These are phyloP conservation scores for Gymnocheta viridis DNA, from an alignment of 2,888 invertebrate genomes.

Conservation along the genomic window DNA sequence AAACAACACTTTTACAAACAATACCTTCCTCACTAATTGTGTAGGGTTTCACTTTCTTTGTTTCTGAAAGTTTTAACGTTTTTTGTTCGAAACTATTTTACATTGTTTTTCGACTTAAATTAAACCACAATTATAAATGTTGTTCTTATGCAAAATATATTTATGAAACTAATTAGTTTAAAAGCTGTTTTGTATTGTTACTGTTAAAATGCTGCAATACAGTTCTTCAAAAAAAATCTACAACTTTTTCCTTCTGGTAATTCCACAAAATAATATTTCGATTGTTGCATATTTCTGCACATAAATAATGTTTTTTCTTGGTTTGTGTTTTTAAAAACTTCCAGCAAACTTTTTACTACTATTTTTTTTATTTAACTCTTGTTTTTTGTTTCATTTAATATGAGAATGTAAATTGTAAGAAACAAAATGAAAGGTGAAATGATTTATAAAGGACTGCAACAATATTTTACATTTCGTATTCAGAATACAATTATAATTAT, in stretches of 20 bases:
- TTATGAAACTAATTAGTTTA: slow-evolving; percentile 62
- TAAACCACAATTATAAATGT: slow-evolving; percentile 56
- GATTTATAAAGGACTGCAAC: slow-evolving; percentile 28
- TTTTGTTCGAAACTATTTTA: neutral
- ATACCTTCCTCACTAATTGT: neutral
- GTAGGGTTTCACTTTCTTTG: neutral
- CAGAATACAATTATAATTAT: neutral
- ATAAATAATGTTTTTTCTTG: slow-evolving; percentile 35
- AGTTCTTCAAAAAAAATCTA: neutral
- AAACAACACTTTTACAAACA: neutral
- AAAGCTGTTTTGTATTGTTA: slow-evolving; percentile 20
- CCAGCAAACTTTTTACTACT: slow-evolving; percentile 13
- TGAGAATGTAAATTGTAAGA: slow-evolving; percentile 36
- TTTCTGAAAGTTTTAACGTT: neutral
- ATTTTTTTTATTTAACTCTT: slow-evolving; percentile 8
- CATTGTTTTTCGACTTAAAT: slow-evolving; percentile 49
- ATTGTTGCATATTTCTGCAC: slow-evolving; percentile 33
- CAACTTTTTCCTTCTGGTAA: slow-evolving; percentile 15
- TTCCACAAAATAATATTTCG: slow-evolving; percentile 46
- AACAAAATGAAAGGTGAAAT: neutral
- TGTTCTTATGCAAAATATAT: slow-evolving; percentile 46
- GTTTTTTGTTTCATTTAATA: slow-evolving; percentile 24
- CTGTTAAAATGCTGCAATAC: neutral
- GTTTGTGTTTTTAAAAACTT: slow-evolving; percentile 38
- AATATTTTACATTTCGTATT: neutral